Evolutionary conservation across 2,888 invertebrate genomes (phyloP).

Genomic region (Epiperipatus broadwayi): DNA sequence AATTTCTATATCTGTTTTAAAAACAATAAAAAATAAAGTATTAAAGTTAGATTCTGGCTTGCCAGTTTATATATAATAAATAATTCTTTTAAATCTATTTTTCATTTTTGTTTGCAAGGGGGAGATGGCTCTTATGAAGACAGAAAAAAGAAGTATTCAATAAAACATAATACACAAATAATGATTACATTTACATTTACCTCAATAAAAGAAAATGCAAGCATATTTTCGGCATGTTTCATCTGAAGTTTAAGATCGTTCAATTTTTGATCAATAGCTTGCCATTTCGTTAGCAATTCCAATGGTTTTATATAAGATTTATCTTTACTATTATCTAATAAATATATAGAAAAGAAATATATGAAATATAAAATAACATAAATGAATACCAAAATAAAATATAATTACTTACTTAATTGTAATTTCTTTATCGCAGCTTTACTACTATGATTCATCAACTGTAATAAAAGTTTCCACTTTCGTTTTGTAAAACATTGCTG

Average conservation of each 20-base stretch:
- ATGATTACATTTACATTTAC: constrained; percentile 20
- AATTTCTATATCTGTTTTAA: no score
- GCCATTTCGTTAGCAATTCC: constrained; percentile 36
- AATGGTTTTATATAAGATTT: no score
- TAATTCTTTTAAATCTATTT: not conserved
- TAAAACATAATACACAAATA: not conserved
- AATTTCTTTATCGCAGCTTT: constrained; percentile 41
- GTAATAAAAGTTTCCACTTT: constrained; percentile 49
- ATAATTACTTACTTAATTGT: constrained; percentile 11
- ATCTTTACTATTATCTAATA: no score
- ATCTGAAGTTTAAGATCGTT: constrained; percentile 51
- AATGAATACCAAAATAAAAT: constrained; percentile 4
- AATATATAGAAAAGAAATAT: no score
- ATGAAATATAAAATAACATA: no score
- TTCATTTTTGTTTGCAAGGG: not conserved
- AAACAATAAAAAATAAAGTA: no score
- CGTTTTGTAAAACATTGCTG: constrained; percentile 46
- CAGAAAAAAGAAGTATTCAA: no score
- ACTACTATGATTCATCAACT: constrained; percentile 53
- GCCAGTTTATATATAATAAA: no score
- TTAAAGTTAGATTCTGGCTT: no score
- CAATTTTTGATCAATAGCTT: constrained; percentile 43
- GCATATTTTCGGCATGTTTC: constrained; percentile 40
- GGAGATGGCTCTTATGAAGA: no score
- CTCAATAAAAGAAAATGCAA: constrained; percentile 78